Evolutionary conservation across 2,113 vertebrate genomes (phyloP).

Genomic region (Monarcha castaneiventris): DNA sequence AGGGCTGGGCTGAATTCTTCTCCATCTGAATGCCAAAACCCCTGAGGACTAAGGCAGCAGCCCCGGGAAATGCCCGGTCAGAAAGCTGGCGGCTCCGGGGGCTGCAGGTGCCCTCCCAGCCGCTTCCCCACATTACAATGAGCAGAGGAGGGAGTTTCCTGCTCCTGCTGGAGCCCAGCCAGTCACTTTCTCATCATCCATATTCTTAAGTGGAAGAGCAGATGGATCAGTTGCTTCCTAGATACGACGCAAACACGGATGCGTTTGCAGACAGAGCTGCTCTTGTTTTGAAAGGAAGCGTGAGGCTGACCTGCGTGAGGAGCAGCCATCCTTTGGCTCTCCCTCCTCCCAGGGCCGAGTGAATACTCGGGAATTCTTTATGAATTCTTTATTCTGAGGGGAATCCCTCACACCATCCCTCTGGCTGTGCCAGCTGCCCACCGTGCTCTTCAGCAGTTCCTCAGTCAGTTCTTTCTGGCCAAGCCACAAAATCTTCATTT

Average conservation of each 20-base stretch:
- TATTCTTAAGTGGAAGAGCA: conserved; percentile 56
- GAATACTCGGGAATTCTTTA: no score
- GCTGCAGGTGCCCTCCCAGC: conserved; percentile 43
- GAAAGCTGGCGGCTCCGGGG: not conserved
- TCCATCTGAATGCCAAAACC: not conserved
- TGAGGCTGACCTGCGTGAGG: not conserved
- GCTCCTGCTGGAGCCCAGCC: conserved; percentile 24
- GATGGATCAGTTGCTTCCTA: conserved; percentile 60
- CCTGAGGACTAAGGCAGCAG: not conserved
- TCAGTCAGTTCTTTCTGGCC: fast-evolving
- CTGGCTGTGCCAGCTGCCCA: fast-evolving
- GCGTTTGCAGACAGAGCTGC: not conserved
- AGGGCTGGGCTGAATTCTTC: not conserved
- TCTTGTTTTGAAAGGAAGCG: conserved; percentile 35
- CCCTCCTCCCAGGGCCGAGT: not conserved
- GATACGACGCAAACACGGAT: conserved; percentile 30
- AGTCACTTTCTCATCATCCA: conserved; percentile 44
- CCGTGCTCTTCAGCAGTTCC: fast-evolving
- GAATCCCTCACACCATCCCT: not conserved
- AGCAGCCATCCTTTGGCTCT: not conserved
- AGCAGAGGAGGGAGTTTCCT: conserved; percentile 37
- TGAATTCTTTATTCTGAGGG: no score
- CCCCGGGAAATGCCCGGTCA: not conserved
- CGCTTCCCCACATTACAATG: not conserved
- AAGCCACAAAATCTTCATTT: fast-evolving